Base-by-base conservation (phyloP, 37 sponge, comb jelly and placozoan species). In the Halichondria panicea region DNA sequence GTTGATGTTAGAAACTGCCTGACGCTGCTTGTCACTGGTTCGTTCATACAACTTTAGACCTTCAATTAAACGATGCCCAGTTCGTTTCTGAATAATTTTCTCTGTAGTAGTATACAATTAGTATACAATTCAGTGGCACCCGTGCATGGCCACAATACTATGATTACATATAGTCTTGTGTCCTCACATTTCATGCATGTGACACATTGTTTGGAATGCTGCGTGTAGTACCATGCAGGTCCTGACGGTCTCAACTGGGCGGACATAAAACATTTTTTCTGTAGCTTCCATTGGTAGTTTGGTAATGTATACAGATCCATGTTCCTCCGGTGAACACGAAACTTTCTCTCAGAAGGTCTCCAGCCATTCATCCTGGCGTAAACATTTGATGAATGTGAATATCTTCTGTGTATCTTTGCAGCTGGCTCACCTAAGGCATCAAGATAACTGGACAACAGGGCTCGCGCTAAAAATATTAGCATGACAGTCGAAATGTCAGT, bases 81-180 rank as follows among this genome's bases (percentile, higher is more conserved):
- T 82, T 18, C 63, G 40, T 21, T 70, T 27, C 63, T 80, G 71
- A 8, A 80, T 70, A 5, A 70, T 3, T 3, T 54, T 72, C 36
- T 76, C 84, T 33, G 77, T n/a, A n/a, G n/a, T n/a, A n/a, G 77
- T 1, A 76, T 70, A 12, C 77, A 70, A n/a, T 50, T 45, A 7
- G 11, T 18, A 52, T 55, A 84, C 32, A 76, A n/a, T 53, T 35
- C 58, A 1, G 84, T 84, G n/a, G 75, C 55, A 34, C 83, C 75
- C 24, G 5, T 41, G n/a, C n/a, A n/a, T n/a, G 2, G 54, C 83
- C 7, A 65, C 38, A 12, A 82, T n/a, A 42, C 83, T 82, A 30
- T 82, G 75, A 30, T 82, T 82, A n/a, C n/a, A n/a, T n/a, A n/a
- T n/a, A 1, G 68, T 82, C 34, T 74, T 52, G 24, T 63, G 50